Evolutionary conservation across 2,797 vertebrate species (phyloP).

Genomic region (Gambelia wislizenii): DNA sequence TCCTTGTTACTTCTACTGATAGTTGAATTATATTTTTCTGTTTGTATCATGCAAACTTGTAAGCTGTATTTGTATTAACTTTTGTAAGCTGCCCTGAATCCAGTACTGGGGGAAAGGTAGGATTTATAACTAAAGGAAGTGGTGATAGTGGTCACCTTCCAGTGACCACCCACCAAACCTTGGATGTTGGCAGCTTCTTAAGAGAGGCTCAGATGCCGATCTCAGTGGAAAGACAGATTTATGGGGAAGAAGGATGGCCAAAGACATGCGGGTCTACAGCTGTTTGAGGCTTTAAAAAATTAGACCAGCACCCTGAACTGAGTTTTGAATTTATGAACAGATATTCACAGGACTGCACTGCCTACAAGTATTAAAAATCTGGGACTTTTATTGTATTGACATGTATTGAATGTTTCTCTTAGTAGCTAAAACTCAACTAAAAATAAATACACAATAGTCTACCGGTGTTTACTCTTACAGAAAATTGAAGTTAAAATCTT

Average conservation of each 20-base stretch:
- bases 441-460: conserved; percentile 2
- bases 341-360: not conserved
- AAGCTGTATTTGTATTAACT: too few species aligned
- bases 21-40: too few species aligned
- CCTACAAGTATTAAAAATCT: not conserved
- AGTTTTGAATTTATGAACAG: not conserved
- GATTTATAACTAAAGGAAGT: too few species aligned
- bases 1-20: too few species aligned
- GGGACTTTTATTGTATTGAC: not conserved
- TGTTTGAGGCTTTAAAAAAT: not conserved
- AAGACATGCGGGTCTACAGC: not conserved
- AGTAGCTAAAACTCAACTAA: not conserved
- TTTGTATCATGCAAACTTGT: too few species aligned
- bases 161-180: not conserved
- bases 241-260: not conserved
- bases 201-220: not conserved
- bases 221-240: not conserved
- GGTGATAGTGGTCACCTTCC: too few species aligned
- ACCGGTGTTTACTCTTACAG: not conserved
- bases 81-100: too few species aligned
- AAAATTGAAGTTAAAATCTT: conserved; percentile 8
- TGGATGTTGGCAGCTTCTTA: not conserved
- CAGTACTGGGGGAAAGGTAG: too few species aligned
- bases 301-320: not conserved
- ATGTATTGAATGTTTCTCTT: not conserved